Evolutionary conservation across 2,113 vertebrate species (phyloP), one percentile per base, ranked within the genome.

Genomic region (Athene cunicularia): DNA sequence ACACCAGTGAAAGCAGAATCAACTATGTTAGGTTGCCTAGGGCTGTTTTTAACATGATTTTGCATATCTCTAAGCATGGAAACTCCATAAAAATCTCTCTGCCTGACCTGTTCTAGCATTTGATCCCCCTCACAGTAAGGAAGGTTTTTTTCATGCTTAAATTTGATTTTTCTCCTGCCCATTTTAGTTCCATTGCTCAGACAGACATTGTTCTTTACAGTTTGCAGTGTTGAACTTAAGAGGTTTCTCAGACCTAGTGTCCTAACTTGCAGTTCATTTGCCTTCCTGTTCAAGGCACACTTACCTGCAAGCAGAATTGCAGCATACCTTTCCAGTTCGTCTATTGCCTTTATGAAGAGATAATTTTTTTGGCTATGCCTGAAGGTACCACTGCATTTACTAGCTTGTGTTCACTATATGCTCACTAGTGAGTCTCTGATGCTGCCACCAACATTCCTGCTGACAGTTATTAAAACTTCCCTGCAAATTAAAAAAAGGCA

Each of bases 31-130:
- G 35, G 39, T 14, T 75, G 32, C 32, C n/a, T 35, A 47, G 39
- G 52, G 47, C 15, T 82, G 43, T 56, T 77, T 71, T 52, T 37
- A 24, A 35, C 20, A 32, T 6, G 7, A 7, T n/a, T 88, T 90
- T 71, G 11, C 27, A 33, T 33, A 52, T 64, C 49, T 68, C 33
- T 50, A 20, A 21, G 41, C 35, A 83, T 20, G 6, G 27, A 45
- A 86, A 62, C 24, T 59, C 37, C 41, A 30, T 6, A 8, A 14
- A 47, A 47, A 47, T 67, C 15, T 90, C 67, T 22, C 24, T 14
- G 22, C 37, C 28, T 7, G 82, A 52, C n/a, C 11, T 39, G 5
- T 43, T 68, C 55, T 27, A 52, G 10, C 0, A 0, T 37, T 56
- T 62, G 47, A 83, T 68, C 50, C 70, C 9, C 6, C 19, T 50